phyloP scores from a whole-genome alignment of 1,140 invertebrate species.

The Aphelinus certus region DNA sequence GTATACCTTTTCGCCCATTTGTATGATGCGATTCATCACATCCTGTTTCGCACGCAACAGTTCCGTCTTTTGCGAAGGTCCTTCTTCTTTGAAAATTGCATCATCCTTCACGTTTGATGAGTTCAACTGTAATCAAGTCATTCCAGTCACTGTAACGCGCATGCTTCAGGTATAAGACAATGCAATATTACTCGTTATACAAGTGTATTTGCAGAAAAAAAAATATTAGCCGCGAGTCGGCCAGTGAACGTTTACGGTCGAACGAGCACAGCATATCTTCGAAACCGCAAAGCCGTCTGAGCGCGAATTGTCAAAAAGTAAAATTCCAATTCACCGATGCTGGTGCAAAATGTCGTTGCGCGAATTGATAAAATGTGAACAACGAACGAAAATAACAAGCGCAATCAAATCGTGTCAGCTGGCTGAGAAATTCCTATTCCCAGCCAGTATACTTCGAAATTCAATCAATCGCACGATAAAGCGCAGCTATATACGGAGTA shows the following conservation, averaged over 20 bases:
- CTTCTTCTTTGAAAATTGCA: slow-evolving; percentile 53
- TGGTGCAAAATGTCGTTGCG: too few species aligned
- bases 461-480: background rate
- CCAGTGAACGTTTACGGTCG: background rate
- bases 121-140: slow-evolving; percentile 33
- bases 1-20: slow-evolving; percentile 62
- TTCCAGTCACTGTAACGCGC: background rate
- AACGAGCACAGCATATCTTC: too few species aligned
- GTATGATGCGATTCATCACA: slow-evolving; percentile 62
- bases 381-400: too few species aligned
- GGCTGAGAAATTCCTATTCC: too few species aligned
- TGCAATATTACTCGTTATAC: background rate
- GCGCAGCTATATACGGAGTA: background rate
- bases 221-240: background rate
- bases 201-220: background rate
- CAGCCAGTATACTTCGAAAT: background rate
- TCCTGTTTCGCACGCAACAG: slow-evolving; percentile 61
- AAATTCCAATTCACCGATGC: too few species aligned
- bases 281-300: too few species aligned
- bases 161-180: background rate
- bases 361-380: too few species aligned
- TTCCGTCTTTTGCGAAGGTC: slow-evolving; percentile 56
- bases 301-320: too few species aligned
- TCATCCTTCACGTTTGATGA: slow-evolving; percentile 42
- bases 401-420: too few species aligned